Percentiles rank a stretch among this genome's conserved stretches.
phyloP scores from a whole-genome alignment of 2,797 vertebrate species.

The Chelon labrosus region DNA sequence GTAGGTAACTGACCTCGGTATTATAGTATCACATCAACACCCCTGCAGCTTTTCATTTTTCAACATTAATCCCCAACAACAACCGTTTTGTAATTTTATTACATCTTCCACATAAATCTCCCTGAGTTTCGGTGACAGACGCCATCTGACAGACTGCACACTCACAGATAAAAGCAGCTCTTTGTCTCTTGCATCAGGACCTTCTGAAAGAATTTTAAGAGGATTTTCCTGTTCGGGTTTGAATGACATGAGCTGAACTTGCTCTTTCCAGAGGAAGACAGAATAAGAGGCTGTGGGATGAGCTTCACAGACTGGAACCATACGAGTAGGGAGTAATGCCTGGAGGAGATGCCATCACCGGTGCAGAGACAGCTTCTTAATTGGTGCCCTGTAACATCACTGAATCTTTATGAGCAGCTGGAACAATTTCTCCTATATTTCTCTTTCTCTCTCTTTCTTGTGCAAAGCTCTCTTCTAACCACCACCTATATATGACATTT shows the following conservation, averaged over 20 bases:
- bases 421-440: conserved; percentile 53
- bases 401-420: conserved; percentile 61
- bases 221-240: conserved; percentile 49
- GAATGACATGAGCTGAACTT: conserved; percentile 44
- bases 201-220: conserved; percentile 33
- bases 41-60: conserved; percentile 14
- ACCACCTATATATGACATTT: conserved; percentile 30
- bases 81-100: conserved; percentile 18
- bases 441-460: not conserved
- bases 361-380: conserved; percentile 63
- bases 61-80: conserved; percentile 18
- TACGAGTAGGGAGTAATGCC: conserved; percentile 58
- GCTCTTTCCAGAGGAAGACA: conserved; percentile 40
- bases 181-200: conserved; percentile 29
- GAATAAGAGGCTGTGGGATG: conserved; percentile 51
- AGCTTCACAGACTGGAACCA: conserved; percentile 61
- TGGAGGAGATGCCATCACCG: conserved; percentile 52
- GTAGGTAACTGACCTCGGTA: conserved; percentile 31
- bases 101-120: conserved; percentile 12
- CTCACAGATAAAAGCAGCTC: conserved; percentile 18
- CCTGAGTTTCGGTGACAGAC: not conserved
- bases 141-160: conserved; percentile 11
- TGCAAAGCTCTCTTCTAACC: conserved; percentile 34
- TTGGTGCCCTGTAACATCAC: conserved; percentile 68
- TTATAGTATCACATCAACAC: conserved; percentile 20